phyloP scores from a whole-genome alignment of 2,113 vertebrate species.

The Peromyscus californicus region DNA sequence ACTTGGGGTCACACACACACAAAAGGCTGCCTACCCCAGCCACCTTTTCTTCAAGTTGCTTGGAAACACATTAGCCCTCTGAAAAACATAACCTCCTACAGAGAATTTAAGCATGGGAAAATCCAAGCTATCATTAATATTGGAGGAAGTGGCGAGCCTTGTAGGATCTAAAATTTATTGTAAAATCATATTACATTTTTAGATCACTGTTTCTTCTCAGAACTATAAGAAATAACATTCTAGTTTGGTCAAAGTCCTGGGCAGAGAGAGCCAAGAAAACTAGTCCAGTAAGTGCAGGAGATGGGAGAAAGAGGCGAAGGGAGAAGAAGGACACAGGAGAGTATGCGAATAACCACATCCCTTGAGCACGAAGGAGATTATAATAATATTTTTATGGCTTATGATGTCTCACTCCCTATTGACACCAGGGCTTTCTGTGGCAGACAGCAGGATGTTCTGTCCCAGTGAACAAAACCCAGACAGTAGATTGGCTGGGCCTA shows the following conservation, averaged over 20 bases:
- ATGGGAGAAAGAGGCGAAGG: background rate
- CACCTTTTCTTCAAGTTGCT: slow-evolving; percentile 17
- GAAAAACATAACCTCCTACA: background rate
- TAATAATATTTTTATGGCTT: background rate
- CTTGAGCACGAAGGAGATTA: background rate
- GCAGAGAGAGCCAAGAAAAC: background rate
- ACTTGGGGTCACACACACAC: background rate
- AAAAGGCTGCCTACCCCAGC: slow-evolving; percentile 12
- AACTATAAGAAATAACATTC: background rate
- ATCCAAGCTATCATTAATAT: slow-evolving; percentile 25
- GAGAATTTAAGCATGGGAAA: slow-evolving; percentile 46
- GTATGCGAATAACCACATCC: background rate
- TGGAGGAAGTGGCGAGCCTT: background rate
- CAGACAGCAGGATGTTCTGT: background rate
- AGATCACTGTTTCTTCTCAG: background rate
- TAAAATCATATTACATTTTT: background rate
- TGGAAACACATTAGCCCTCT: slow-evolving; percentile 13
- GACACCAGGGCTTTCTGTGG: background rate
- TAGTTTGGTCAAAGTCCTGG: background rate
- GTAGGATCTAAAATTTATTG: background rate
- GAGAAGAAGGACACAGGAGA: background rate
- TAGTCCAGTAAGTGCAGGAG: background rate
- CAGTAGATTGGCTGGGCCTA: background rate
- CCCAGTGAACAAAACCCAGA: background rate
- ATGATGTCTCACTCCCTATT: background rate